Evolutionary conservation across 2,113 vertebrate species (phyloP).

Genomic region (Hypanus sabinus): DNA sequence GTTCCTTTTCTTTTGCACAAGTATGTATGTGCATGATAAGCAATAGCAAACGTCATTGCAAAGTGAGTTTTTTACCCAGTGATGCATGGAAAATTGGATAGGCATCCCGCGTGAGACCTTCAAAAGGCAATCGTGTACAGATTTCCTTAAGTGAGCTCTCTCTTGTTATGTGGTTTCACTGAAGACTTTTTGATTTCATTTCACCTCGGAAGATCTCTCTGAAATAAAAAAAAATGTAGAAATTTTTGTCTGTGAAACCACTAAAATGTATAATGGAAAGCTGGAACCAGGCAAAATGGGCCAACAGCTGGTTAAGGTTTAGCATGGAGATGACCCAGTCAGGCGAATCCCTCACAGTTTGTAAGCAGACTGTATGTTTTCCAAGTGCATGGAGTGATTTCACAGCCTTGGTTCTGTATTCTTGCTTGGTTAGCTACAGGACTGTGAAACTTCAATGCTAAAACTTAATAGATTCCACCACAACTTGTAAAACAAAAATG

Average conservation of each 20-base stretch:
- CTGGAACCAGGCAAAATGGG: background rate
- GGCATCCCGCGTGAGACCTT: background rate
- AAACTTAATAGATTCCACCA: background rate
- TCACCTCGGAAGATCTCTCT: conserved; percentile 18
- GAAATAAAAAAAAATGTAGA: background rate
- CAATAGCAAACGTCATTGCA: background rate
- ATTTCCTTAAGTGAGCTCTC: background rate
- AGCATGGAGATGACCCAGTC: background rate
- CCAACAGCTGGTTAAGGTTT: conserved; percentile 19
- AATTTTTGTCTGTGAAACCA: background rate
- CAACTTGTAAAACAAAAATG: background rate
- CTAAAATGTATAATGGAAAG: conserved; percentile 7
- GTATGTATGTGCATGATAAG: background rate
- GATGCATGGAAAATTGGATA: background rate
- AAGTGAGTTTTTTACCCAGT: background rate
- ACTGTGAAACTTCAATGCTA: background rate
- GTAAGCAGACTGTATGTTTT: background rate
- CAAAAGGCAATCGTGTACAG: background rate
- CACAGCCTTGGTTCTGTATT: background rate
- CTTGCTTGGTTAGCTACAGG: background rate
- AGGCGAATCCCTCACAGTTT: background rate
- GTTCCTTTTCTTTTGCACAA: background rate
- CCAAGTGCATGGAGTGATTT: background rate
- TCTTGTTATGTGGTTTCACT: conserved; percentile 11
- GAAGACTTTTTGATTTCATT: background rate